phyloP scores from a whole-genome alignment of 2,797 vertebrate species.

The Syndactyla subalaris region DNA sequence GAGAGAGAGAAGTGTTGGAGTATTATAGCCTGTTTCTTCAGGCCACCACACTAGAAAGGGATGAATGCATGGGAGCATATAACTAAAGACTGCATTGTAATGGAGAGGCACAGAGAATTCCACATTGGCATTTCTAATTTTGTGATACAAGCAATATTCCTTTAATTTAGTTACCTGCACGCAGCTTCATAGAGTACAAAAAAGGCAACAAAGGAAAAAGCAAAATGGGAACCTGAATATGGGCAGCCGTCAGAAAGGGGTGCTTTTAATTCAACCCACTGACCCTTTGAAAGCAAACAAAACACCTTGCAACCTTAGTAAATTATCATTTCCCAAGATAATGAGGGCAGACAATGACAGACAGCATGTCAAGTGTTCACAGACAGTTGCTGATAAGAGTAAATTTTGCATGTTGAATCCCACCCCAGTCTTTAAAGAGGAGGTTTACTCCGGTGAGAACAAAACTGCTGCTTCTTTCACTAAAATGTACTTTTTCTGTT shows the following conservation, averaged over 20 bases:
- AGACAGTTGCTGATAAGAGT: not conserved
- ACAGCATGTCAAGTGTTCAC: not conserved
- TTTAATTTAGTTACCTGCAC: not conserved
- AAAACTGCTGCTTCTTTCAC: not conserved
- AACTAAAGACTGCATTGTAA: not conserved
- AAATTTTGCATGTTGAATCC: not conserved
- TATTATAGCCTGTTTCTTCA: not conserved
- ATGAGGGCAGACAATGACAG: not conserved
- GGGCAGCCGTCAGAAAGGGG: not conserved
- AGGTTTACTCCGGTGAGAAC: not conserved
- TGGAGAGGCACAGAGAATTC: not conserved
- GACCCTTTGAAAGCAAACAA: not conserved
- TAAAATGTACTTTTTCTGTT: not conserved
- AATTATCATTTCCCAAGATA: not conserved
- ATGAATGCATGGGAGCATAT: not conserved
- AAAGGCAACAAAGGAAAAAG: not conserved
- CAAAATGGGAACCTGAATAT: not conserved
- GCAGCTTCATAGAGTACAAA: not conserved
- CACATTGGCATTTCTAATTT: not conserved
- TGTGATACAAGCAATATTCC: not conserved
- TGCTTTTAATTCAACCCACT: not conserved
- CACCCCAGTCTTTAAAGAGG: not conserved
- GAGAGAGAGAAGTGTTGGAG: not conserved
- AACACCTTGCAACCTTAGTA: not conserved
- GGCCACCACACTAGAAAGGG: not conserved